Evolutionary conservation across 2,888 invertebrate genomes (phyloP).

Genomic region (Tetheella fluctuosa): DNA sequence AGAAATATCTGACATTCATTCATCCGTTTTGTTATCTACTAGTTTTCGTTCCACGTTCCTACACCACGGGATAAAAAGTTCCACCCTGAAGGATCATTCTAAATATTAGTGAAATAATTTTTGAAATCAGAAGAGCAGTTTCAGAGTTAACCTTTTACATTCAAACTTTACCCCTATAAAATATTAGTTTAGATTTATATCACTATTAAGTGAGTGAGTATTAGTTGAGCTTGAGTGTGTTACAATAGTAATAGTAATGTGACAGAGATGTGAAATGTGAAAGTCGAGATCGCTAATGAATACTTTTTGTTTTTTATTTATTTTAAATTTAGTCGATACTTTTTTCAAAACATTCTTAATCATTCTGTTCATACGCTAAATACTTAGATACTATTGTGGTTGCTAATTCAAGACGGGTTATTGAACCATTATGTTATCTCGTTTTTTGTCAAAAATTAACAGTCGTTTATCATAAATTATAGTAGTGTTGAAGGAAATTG

Average conservation of each 20-base stretch:
- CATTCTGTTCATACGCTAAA: background rate
- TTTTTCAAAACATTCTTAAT: background rate
- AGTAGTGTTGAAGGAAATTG: background rate
- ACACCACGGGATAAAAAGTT: too few relatives aligned
- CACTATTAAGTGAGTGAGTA: constrained; percentile 24
- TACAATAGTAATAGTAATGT: constrained; percentile 43
- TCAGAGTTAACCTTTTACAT: too few relatives aligned
- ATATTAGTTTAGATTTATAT: too few relatives aligned
- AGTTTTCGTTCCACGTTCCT: too few relatives aligned
- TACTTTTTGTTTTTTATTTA: constrained; percentile 24
- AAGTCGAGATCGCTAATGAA: constrained; percentile 53
- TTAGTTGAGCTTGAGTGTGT: constrained; percentile 54
- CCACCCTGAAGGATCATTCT: too few relatives aligned
- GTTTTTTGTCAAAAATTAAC: background rate
- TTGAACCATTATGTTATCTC: background rate
- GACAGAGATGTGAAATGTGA: constrained; percentile 63
- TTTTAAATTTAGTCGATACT: background rate
- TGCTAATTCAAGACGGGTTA: background rate
- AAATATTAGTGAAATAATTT: too few relatives aligned
- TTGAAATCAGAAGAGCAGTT: too few relatives aligned
- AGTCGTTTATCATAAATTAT: background rate
- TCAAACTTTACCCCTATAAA: too few relatives aligned
- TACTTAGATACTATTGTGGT: background rate
- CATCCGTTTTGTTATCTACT: too few relatives aligned
- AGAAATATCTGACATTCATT: too few relatives aligned